phyloP scores from a whole-genome alignment of 2,113 vertebrate genomes.

The Empidonax traillii region DNA sequence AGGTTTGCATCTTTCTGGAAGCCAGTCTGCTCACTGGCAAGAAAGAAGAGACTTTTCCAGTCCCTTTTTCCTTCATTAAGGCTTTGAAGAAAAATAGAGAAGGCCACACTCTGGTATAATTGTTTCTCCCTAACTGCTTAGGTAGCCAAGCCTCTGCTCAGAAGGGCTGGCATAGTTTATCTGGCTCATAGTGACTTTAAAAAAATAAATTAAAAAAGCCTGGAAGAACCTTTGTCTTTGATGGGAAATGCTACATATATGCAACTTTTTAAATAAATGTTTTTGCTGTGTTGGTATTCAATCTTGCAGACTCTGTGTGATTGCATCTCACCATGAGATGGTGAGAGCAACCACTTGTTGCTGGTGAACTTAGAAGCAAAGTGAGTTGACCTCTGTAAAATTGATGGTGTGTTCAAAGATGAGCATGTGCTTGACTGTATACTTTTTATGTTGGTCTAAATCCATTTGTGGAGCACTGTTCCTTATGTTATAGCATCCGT shows the following conservation, averaged over 20 bases:
- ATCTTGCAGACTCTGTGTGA: not conserved
- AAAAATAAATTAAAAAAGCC: not conserved
- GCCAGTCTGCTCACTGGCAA: not conserved
- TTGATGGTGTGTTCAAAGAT: not conserved
- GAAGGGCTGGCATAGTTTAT: not conserved
- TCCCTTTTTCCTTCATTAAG: not conserved
- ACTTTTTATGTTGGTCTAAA: not conserved
- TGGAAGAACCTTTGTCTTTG: not conserved
- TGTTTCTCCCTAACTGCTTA: not conserved
- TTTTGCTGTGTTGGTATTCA: not conserved
- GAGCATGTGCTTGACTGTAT: not conserved
- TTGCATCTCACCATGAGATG: not conserved
- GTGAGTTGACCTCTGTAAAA: not conserved
- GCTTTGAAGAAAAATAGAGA: not conserved
- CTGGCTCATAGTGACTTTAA: not conserved
- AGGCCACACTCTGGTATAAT: not conserved
- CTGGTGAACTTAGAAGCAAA: not conserved
- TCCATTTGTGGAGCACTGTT: not conserved
- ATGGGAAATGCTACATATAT: not conserved
- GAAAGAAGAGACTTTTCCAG: not conserved
- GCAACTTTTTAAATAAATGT: accelerated
- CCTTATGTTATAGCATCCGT: not conserved
- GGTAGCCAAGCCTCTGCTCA: not conserved
- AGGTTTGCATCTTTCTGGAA: not conserved
- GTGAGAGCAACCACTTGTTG: not conserved